Evolutionary conservation across 2,113 vertebrate genomes (phyloP).

Genomic region (Orycteropus afer): DNA sequence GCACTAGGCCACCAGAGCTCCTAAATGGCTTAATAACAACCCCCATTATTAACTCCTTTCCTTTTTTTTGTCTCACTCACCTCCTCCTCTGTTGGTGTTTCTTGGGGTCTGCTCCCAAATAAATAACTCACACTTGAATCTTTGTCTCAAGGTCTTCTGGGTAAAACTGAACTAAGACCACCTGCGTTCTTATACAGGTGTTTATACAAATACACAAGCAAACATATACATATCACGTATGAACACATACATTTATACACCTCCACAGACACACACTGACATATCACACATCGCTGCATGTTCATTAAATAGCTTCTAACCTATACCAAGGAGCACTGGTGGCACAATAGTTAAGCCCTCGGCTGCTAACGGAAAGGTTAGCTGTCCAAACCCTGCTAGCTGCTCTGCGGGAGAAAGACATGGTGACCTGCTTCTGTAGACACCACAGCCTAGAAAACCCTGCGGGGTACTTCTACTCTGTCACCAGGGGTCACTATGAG

Average conservation of each 20-base stretch:
- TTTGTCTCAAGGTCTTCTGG: neutral
- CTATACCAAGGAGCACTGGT: neutral
- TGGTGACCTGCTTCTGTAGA: neutral
- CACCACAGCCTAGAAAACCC: too few species aligned
- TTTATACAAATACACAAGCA: too few species aligned
- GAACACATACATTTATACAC: neutral
- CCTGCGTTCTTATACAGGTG: neutral
- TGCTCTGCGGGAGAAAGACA: neutral
- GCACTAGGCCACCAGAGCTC: too few species aligned
- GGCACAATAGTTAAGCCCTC: neutral
- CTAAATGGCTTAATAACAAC: neutral
- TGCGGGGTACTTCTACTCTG: neutral
- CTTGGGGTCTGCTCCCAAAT: neutral
- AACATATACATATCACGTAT: fast-evolving
- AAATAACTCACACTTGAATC: neutral
- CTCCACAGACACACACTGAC: neutral
- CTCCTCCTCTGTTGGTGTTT: too few species aligned
- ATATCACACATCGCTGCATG: neutral
- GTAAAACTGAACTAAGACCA: neutral
- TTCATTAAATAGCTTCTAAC: neutral
- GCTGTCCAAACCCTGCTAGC: neutral
- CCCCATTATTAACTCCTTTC: neutral
- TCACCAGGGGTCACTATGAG: neutral
- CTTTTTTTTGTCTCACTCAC: neutral
- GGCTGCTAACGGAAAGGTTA: neutral